phyloP scores from a whole-genome alignment of 2,113 vertebrate species.

The Choloepus hoffmanni region DNA sequence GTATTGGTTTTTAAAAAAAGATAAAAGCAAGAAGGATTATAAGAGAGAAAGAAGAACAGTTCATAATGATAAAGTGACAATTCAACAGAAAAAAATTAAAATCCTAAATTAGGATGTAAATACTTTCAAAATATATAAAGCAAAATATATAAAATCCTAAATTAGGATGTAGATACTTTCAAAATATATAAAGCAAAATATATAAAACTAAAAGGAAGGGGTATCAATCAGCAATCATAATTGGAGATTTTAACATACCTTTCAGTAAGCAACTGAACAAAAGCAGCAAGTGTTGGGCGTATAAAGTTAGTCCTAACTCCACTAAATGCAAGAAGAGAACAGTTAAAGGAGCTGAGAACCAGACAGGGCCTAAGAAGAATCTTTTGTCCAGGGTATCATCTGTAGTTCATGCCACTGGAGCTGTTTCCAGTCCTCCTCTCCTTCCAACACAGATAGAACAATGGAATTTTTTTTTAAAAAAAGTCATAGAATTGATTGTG shows the following conservation, averaged over 20 bases:
- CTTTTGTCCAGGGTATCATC: neutral
- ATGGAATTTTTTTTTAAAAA: neutral
- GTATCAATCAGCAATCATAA: neutral
- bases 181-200: no score
- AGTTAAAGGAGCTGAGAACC: neutral
- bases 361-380: neutral
- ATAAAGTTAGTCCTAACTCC: neutral
- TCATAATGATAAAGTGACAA: neutral
- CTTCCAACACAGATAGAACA: neutral
- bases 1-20: neutral
- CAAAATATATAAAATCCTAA: neutral
- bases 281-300: neutral
- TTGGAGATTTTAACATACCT: neutral
- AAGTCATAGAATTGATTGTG: no score
- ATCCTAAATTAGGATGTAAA: neutral
- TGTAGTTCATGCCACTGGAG: neutral
- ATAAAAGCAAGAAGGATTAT: neutral
- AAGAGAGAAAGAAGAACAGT: neutral
- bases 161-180: no score
- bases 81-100: neutral
- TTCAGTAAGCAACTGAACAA: neutral
- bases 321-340: neutral
- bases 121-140: no score
- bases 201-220: neutral
- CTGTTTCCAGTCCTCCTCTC: neutral